Base-by-base conservation (phyloP, 2,113 vertebrate species). In the Trinectes maculatus region DNA sequence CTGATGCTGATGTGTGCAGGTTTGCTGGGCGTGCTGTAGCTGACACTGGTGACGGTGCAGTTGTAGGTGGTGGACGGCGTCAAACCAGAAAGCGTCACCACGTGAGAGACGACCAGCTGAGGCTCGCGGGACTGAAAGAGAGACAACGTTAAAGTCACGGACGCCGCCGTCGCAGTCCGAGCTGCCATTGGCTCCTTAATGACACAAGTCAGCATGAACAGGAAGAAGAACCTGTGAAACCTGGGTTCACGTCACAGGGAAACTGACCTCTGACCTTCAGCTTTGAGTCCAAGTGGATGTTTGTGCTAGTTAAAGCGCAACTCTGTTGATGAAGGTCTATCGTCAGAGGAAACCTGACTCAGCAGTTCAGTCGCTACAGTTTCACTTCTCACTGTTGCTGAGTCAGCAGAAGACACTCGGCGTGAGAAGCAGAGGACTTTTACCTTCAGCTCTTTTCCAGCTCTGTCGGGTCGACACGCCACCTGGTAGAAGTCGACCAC, bases 401-500 rank as follows among this genome's bases (percentile, higher is more conserved):
- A 40, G 15, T 40, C 39, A n/a, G 39, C 39, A 31, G 1, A 12
- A 18, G 1, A 1, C n/a, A n/a, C n/a, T n/a, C n/a, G n/a, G n/a
- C n/a, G n/a, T n/a, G n/a, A n/a, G n/a, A n/a, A n/a, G 12, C 16
- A 6, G 16, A 31, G 29, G 29, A 5, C 29, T 21, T 25, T 65
- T 93, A 98, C 96, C 88, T 94, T 95, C 28, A 80, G 77, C 26
- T 94, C 91, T 39, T 79, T 92, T 42, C 48, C 61, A 28, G 87
- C 74, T 13, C 85, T 87, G 71, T 85, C 63, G 57, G 91, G 89
- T 59, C 92, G 93, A 71, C 97, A 99, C 77, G 91, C 69, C 18
- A 99, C 93, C 88, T 96, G 93, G 55, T 95, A 98, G 84, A 95
- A 95, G 88, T 99, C 97, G 5, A 95, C 95, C 4, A 98, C 91